Evolutionary conservation across 2,888 invertebrate species (phyloP), one percentile per base, ranked within the genome.

Genomic region (Zaprionus obscuricornis): DNA sequence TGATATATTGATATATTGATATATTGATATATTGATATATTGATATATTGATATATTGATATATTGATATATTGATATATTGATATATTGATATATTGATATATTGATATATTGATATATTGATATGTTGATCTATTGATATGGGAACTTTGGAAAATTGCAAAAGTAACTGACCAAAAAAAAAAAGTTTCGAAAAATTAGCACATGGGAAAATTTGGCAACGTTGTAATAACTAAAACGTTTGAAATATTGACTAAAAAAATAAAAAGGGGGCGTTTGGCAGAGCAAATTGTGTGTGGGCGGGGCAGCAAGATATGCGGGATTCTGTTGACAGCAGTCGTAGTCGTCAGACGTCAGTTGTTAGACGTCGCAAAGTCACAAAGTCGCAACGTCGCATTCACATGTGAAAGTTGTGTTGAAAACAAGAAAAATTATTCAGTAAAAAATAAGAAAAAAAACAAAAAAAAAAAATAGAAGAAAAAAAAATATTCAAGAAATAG

Each of bases 391-490:
- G 5, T 62, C 69, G 37, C 74, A 64, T 70, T 73, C 77, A 77
- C 71, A 78, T 81, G 78, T 77, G 78, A 78, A 78, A 78, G 78
- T 81, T 78, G 73, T 67, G 67, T n/a, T 59, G 52, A 77, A 77
- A 74, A 67, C 67, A 59, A 74, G 73, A 75, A 69, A 81, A 70
- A 43, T 74, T 70, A 70, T 77, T 74, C 70, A 74, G 54, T 54
- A 69, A 69, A 55, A 62, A 57, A 70, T 50, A 58, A 26, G 56
- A 46, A 40, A 22, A 45, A 18, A 11, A 42, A 24, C 17, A 22
- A 31, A 27, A 16, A 31, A 43, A 17, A 49, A 36, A 27, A 36
- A 45, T 20, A 40, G 10, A 22, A 42, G 14, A 20, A 26, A 31
- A 31, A 40, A 7, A 45, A 24, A 34, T 16, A 34, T 29, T 18